Evolutionary conservation across 2,888 invertebrate genomes (phyloP), one percentile per base, ranked within the genome.

Genomic region (Polyommatus iphigenia): DNA sequence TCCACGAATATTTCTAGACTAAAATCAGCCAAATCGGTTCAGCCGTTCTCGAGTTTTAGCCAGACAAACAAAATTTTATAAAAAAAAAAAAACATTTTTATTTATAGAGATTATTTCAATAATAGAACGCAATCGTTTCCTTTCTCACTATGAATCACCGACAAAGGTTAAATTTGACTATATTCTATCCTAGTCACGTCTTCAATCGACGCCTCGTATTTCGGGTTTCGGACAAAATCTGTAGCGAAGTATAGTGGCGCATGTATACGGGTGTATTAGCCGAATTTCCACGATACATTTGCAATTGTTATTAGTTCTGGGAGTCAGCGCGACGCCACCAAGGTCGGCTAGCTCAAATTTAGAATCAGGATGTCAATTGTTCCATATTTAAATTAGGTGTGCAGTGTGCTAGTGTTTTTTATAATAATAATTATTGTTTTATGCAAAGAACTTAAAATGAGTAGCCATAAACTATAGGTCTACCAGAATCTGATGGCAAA

Each of bases 191-290:
- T 20, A 77, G 80, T 86, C 91, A 92, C 92, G 91, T 81, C 86
- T 83, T 85, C 87, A 87, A 91, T 91, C 85, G 92, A 90, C 92
- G 91, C 91, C 90, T 92, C 89, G 84, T 89, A 85, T 89, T 82
- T 83, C 81, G 84, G 82, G 84, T 89, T 90, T 90, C 85, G 86
- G 86, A 84, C 88, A 85, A 80, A 89, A 90, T 89, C 89, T 87
- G 86, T 86, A 87, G 86, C 87, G 85, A 87, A 86, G 81, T 81
- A 15, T 80, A 82, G 79, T 10, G 6, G 36, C 67, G 91, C 89
- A 89, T 92, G 80, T 79, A 72, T 83, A 89, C 87, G 83, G 78
- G 76, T 77, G 24, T 59, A 83, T 83, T 82, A 82, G 81, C 80
- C 83, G 82, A 81, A 82, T 80, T 85, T 85, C 84, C 85, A 84